Percentiles rank a stretch among this genome's conserved stretches.
Conservation (phyloP, 2,113 vertebrate genomes). For the Centropristis striata region DNA sequence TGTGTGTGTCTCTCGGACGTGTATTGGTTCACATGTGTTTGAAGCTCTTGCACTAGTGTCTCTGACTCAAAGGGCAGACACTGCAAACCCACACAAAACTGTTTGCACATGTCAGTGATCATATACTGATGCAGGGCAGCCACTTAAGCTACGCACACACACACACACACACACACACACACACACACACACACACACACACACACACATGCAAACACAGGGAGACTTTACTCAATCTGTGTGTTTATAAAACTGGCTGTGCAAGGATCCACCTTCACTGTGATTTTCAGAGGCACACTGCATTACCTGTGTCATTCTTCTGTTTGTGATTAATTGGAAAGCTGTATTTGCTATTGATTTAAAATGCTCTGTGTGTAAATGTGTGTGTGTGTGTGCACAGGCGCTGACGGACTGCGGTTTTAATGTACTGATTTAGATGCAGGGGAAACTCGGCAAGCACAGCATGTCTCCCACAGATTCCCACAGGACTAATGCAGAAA, state of each 20-base stretch:
- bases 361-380: constrained; percentile 42
- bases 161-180: constrained; percentile 10
- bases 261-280: constrained; percentile 64
- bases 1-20: not conserved
- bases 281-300: constrained; percentile 39
- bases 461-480: constrained; percentile 59
- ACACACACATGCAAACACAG: not conserved
- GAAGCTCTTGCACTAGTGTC: constrained; percentile 33
- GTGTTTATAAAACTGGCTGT: constrained; percentile 46
- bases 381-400: constrained; percentile 17
- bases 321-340: constrained; percentile 69
- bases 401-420: constrained; percentile 55
- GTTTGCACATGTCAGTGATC: constrained; percentile 68
- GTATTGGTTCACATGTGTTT: not conserved
- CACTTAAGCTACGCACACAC: not conserved
- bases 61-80: constrained; percentile 61
- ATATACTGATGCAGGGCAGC: constrained; percentile 31
- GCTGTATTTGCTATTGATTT: constrained; percentile 75
- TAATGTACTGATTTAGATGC: constrained; percentile 82
- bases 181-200: not conserved
- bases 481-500: constrained; percentile 67
- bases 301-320: not conserved
- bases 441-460: constrained; percentile 55
- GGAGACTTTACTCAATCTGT: constrained; percentile 39
- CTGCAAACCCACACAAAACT: constrained; percentile 59